Conservation (phyloP, 1,140 invertebrate species). For the Drosophila albomicans region DNA sequence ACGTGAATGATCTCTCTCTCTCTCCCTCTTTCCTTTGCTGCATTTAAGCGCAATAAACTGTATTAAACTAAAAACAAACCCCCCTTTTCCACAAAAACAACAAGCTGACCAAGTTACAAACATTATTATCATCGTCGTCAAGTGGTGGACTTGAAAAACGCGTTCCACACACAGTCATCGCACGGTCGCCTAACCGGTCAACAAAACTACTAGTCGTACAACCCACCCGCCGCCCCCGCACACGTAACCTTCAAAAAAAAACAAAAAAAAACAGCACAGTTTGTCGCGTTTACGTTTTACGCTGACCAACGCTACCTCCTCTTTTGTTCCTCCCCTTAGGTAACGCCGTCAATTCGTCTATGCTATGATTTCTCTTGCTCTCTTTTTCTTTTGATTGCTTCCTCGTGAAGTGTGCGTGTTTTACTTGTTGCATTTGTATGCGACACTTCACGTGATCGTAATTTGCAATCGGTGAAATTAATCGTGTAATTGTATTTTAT, state of each 20-base stretch:
- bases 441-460: constrained; percentile 34
- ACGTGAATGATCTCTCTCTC: not conserved
- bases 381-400: constrained; percentile 1
- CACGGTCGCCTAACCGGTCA: constrained; percentile 51
- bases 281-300: constrained; percentile 33
- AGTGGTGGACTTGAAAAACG: constrained; percentile 78
- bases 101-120: constrained; percentile 49
- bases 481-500: constrained; percentile 24
- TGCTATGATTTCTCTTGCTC: constrained; percentile 31
- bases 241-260: constrained; percentile 71
- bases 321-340: not conserved
- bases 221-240: constrained; percentile 39
- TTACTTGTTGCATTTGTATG: constrained; percentile 21
- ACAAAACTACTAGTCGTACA: constrained; percentile 8
- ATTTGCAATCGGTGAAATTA: constrained; percentile 26
- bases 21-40: constrained; percentile 12
- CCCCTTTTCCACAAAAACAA: constrained; percentile 13
- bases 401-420: constrained; percentile 12
- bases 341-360: constrained; percentile 60
- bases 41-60: constrained; percentile 12
- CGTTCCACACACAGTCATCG: constrained; percentile 51
- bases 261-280: constrained; percentile 32
- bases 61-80: constrained; percentile 32
- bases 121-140: constrained; percentile 16
- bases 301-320: not conserved